These are phyloP conservation scores for Calephelis perditalis DNA, from an alignment of 2,888 invertebrate species.

Conservation along the genomic window DNA sequence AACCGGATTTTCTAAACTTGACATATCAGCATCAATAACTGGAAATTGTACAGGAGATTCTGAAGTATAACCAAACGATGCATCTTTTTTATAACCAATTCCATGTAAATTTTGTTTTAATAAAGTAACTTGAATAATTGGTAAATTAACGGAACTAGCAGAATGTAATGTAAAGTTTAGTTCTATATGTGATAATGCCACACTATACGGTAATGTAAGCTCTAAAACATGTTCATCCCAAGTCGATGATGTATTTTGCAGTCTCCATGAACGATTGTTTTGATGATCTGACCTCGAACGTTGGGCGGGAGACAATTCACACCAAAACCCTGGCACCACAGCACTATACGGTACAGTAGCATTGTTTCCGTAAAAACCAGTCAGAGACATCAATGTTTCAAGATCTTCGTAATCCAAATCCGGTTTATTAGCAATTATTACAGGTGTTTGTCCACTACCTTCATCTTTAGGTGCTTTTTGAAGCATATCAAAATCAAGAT, in stretches of 20 bases:
- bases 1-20: constrained; percentile 83
- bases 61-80: constrained; percentile 59
- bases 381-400: constrained; percentile 84
- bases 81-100: constrained; percentile 73
- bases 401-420: constrained; percentile 79
- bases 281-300: constrained; percentile 93
- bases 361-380: constrained; percentile 83
- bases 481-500: constrained; percentile 66
- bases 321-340: constrained; percentile 96
- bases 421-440: constrained; percentile 78
- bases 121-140: constrained; percentile 86
- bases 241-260: constrained; percentile 92
- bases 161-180: constrained; percentile 90
- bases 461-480: constrained; percentile 59
- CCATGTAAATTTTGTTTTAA: constrained; percentile 80
- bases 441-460: constrained; percentile 45
- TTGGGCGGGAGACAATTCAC: constrained; percentile 94
- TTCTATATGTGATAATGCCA: constrained; percentile 92
- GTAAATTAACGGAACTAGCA: constrained; percentile 84
- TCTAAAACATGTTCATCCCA: constrained; percentile 97
- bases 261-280: constrained; percentile 91
- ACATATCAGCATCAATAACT: constrained; percentile 52
- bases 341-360: constrained; percentile 84
- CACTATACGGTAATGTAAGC: constrained; percentile 87
- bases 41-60: constrained; percentile 62